These are phyloP conservation scores for Bolborhynchus lineola DNA, from an alignment of 2,113 vertebrate species.

Conservation along the genomic window DNA sequence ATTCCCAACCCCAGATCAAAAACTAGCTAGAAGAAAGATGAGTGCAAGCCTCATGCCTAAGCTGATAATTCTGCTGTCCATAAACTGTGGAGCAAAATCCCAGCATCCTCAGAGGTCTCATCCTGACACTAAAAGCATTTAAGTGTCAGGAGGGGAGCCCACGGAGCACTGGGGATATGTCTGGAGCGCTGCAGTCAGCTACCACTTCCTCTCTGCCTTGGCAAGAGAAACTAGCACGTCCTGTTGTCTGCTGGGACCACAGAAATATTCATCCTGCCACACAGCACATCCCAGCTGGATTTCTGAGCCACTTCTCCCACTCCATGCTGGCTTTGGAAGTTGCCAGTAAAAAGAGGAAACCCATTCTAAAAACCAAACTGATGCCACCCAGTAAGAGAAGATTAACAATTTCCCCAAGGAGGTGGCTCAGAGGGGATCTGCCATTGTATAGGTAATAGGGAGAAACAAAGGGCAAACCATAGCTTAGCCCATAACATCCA, in stretches of 20 bases:
- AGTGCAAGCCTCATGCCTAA: not conserved
- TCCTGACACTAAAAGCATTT: not conserved
- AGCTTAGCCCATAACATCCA: not conserved
- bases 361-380: not conserved
- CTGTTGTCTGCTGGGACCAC: slow-evolving; percentile 1
- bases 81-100: not conserved
- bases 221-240: not conserved
- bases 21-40: not conserved
- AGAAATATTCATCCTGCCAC: not conserved
- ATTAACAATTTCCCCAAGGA: slow-evolving; percentile 1
- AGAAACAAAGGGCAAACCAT: slow-evolving; percentile 11
- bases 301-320: not conserved
- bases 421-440: not conserved
- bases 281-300: not conserved
- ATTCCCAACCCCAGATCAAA: not conserved
- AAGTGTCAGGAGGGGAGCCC: not conserved
- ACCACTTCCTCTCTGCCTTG: not conserved
- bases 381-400: slow-evolving; percentile 12
- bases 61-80: not conserved
- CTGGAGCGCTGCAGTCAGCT: not conserved
- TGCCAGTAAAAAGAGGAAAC: not conserved
- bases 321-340: not conserved
- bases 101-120: not conserved
- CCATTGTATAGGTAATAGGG: not conserved
- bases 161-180: not conserved